Base-by-base conservation (phyloP, 2,888 invertebrate genomes). In the Copidosoma aretas region DNA sequence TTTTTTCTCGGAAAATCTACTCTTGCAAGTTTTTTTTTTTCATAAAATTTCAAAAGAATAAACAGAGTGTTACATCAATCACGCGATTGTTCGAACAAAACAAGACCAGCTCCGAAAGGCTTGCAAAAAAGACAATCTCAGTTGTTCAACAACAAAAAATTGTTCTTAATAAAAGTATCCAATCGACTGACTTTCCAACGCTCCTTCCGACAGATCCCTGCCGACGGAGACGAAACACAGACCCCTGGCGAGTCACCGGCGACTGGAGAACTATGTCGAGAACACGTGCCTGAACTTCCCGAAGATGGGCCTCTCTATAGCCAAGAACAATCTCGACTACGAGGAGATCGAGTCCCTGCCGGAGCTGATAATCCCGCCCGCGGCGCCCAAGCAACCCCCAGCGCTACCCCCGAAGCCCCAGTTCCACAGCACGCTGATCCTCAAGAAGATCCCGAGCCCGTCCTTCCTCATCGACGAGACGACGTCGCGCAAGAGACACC, bases 381-480 rank as follows among this genome's bases (percentile, higher is more conserved):
- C 83, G 89, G 89, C 71, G 86, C 89, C 77, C 85, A 90, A 78
- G 61, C 71, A 71, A 21, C 88, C 87, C 73, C 92, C 92, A 68
- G 91, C 92, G 64, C 52, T 73, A n/a, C 73, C 72, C 91, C 92
- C 73, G 84, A 93, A 80, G 92, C 93, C 71, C 91, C 93, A 57
- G 92, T 93, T 84, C 92, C 71, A 75, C 21, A 80, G 78, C 54
- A 82, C 82, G 1, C 62, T 84, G 14, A 77, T 82, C 4, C 70
- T 84, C 24, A 84, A 84, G 64, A 83, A 82, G 56, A 84, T 84
- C 19, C 84, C 84, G 1, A 83, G 83, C 74, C 84, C 84, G 0
- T 84, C 84, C n/a, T 84, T 84, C 49, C 73, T 84, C 21, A 84
- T 84, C 53, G 78, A 83, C 60, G 84, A 84, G 52, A 78, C 32